Evolutionary conservation across 2,113 vertebrate genomes (phyloP).

Genomic region (Coregonus clupeaformis): DNA sequence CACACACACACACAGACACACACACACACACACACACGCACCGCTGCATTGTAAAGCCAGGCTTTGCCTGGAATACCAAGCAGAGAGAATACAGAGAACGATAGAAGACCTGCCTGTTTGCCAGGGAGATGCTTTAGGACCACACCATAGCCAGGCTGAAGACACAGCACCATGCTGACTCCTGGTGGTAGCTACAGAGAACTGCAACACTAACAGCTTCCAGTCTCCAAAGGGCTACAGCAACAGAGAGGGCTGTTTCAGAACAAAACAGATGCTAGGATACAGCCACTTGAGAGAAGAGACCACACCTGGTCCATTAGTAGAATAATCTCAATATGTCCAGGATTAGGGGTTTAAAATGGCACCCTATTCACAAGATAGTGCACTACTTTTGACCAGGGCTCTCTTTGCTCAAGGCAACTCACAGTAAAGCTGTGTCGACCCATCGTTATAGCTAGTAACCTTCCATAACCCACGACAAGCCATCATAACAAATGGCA

Average conservation of each 20-base stretch:
- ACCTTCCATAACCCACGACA: no score
- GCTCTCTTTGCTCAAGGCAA: slow-evolving; percentile 36
- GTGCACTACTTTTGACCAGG: no score
- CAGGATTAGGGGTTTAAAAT: slow-evolving; percentile 1
- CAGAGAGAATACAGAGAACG: slow-evolving; percentile 14
- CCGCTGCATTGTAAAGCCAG: slow-evolving; percentile 44
- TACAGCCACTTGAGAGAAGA: slow-evolving; percentile 2
- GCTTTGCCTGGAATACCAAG: slow-evolving; percentile 45
- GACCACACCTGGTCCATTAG: slow-evolving; percentile 37
- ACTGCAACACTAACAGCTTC: slow-evolving; percentile 5
- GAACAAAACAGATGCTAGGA: slow-evolving; percentile 48
- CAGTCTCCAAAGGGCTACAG: not conserved
- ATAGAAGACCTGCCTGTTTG: not conserved
- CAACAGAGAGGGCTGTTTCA: slow-evolving; percentile 36
- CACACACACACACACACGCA: slow-evolving; percentile 5
- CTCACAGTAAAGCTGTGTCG: not conserved
- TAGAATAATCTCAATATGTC: slow-evolving; percentile 4
- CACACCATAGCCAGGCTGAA: not conserved
- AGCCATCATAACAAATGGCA: slow-evolving; percentile 1
- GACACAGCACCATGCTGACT: slow-evolving; percentile 49
- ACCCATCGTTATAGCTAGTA: not conserved
- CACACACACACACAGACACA: slow-evolving; percentile 12
- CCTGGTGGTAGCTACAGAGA: slow-evolving; percentile 41
- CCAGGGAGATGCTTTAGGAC: not conserved
- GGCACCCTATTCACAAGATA: no score